These are phyloP conservation scores for Phylloscopus collybita DNA, from an alignment of 2,797 vertebrate genomes.

Conservation along the genomic window DNA sequence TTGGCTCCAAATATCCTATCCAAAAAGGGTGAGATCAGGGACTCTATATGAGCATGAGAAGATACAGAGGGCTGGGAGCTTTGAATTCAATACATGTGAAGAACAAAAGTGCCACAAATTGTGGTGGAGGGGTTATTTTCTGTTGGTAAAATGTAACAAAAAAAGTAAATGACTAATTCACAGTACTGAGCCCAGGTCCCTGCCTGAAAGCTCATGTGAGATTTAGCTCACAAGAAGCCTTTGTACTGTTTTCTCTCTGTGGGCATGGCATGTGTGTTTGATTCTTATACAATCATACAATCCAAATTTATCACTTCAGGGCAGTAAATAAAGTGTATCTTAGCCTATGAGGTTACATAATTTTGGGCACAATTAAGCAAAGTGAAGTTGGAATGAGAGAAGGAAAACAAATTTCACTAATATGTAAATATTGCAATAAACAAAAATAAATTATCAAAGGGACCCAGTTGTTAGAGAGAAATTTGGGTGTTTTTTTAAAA, in stretches of 20 bases:
- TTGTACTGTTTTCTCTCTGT: background rate
- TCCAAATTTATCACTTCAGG: background rate
- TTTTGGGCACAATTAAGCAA: background rate
- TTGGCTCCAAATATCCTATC: constrained; percentile 44
- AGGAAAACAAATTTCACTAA: background rate
- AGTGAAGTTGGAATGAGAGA: background rate
- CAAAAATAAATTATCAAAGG: background rate
- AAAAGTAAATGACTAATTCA: background rate
- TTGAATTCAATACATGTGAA: background rate
- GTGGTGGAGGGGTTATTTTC: background rate
- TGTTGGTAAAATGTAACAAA: background rate
- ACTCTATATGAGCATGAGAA: background rate
- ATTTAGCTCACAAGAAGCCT: background rate
- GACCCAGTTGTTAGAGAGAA: background rate
- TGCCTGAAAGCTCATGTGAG: background rate
- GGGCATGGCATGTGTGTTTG: background rate
- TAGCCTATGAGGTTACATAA: background rate
- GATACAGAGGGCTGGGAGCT: background rate
- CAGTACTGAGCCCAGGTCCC: background rate
- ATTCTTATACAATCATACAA: background rate
- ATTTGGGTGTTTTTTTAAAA: background rate
- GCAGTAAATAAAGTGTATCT: background rate
- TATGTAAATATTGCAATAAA: background rate
- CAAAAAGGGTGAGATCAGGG: background rate
- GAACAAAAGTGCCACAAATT: background rate